Base-by-base conservation (phyloP, 2,888 invertebrate species). In the Cylloceria caligata region DNA sequence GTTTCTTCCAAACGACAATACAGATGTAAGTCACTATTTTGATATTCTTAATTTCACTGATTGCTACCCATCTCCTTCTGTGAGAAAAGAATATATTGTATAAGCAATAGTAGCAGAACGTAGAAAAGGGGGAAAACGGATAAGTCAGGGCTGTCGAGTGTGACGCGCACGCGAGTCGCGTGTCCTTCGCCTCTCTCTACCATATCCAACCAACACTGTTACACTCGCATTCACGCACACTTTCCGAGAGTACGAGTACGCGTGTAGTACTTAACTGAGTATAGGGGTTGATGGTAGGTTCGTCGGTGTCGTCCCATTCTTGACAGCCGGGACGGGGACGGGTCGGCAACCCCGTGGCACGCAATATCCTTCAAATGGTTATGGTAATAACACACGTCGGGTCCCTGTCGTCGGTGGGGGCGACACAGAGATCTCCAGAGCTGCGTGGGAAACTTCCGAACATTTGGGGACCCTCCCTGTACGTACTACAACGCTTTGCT, bases 261-360 rank as follows among this genome's bases (percentile, higher is more conserved):
- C n/a, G 24, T 49, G 55, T 13, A 27, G 45, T 49, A 42, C 55
- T 60, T 24, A 47, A 45, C 16, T 39, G 16, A 5, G 34, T 52
- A 52, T 47, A 45, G 71, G 81, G 74, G 74, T 71, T 60, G 78
- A 65, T 13, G 60, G 74, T 78, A 27, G 19, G 34, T 36, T 36
- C 73, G 68, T 73, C 27, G 39, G 72, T 69, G 30, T 60, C 74
- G 73, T 78, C 34, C 74, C 57, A 75, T 78, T 74, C 74, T 78
- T 55, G 24, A 69, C 64, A 85, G 83, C 80, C 74, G 49, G 80
- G 81, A 57, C 65, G 82, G n/a, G 60, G 30, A 71, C 52, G 76
- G 84, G 81, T 84, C 87, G 83, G 82, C 85, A 85, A 85, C 85
- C 85, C 84, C 84, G 69, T 74, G 24, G 69, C 82, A 82, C 73